Evolutionary conservation across 2,113 vertebrate genomes (phyloP).

Genomic region (Istiophorus platypterus): DNA sequence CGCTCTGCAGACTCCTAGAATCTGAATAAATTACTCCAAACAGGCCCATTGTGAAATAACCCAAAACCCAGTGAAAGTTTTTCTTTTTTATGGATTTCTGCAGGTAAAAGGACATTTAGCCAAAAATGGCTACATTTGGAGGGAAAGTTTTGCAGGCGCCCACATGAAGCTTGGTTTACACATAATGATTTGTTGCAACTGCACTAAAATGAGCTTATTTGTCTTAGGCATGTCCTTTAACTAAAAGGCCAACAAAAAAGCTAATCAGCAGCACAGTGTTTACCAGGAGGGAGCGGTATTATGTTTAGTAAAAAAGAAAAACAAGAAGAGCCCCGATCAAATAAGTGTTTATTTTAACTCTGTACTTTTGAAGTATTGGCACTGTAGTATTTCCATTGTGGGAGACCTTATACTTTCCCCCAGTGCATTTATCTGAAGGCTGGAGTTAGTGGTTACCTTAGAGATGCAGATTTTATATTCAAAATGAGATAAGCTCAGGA

Average conservation of each 20-base stretch:
- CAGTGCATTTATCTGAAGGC: too few relatives aligned
- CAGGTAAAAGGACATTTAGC: constrained; percentile 4
- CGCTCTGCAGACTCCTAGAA: not conserved
- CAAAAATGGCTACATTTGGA: not conserved
- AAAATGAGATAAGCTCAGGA: too few relatives aligned
- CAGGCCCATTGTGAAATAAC: not conserved
- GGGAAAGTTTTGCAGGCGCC: not conserved
- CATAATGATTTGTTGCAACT: not conserved
- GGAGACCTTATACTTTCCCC: too few relatives aligned
- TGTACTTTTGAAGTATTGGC: too few relatives aligned
- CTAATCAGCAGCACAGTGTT: not conserved
- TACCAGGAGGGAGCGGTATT: not conserved
- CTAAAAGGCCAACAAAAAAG: not conserved
- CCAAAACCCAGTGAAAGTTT: not conserved
- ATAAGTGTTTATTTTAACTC: too few relatives aligned
- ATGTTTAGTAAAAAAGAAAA: too few relatives aligned
- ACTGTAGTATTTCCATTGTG: too few relatives aligned
- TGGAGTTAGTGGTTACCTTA: too few relatives aligned
- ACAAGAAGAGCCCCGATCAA: too few relatives aligned
- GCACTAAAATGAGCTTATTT: not conserved
- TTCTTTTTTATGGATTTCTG: not conserved
- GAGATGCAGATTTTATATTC: too few relatives aligned
- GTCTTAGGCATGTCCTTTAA: not conserved
- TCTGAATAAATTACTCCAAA: constrained; percentile 2
- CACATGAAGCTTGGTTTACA: not conserved